Conservation (phyloP, 1,140 invertebrate species). For the Aradophagus sp. region DNA sequence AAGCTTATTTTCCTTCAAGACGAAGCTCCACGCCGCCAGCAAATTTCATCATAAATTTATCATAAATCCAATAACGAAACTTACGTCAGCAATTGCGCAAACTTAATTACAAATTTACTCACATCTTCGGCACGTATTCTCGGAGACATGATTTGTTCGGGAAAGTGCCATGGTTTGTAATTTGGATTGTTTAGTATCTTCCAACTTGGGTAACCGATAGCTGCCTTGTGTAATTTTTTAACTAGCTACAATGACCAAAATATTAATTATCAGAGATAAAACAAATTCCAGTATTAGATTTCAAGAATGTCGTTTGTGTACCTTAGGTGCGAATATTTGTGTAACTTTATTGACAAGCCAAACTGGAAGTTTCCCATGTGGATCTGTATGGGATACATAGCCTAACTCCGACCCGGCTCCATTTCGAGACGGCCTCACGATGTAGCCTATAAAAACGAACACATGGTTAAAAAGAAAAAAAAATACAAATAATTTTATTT, state of each 20-base stretch:
- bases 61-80: no score
- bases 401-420: conserved; percentile 83
- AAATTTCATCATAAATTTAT: no score
- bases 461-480: no score
- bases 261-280: conserved; percentile 13
- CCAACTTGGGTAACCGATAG: conserved; percentile 85
- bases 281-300: background rate
- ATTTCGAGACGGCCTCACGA: conserved; percentile 74
- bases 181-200: conserved; percentile 84
- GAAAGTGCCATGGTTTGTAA: conserved; percentile 89
- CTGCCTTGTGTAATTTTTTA: conserved; percentile 87
- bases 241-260: conserved; percentile 75
- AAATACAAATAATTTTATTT: no score
- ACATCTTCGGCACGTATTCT: conserved; percentile 81
- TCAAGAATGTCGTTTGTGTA: conserved; percentile 32
- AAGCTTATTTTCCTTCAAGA: no score
- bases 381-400: conserved; percentile 91
- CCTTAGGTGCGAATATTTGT: conserved; percentile 88
- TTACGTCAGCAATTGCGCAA: no score
- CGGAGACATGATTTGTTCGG: conserved; percentile 85
- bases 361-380: conserved; percentile 88
- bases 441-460: conserved; percentile 30
- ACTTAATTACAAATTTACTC: conserved; percentile 69
- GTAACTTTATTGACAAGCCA: conserved; percentile 94
- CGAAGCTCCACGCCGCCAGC: no score